These are phyloP conservation scores for Hippocampus abdominalis DNA, from an alignment of 2,113 vertebrate genomes.

Conservation along the genomic window DNA sequence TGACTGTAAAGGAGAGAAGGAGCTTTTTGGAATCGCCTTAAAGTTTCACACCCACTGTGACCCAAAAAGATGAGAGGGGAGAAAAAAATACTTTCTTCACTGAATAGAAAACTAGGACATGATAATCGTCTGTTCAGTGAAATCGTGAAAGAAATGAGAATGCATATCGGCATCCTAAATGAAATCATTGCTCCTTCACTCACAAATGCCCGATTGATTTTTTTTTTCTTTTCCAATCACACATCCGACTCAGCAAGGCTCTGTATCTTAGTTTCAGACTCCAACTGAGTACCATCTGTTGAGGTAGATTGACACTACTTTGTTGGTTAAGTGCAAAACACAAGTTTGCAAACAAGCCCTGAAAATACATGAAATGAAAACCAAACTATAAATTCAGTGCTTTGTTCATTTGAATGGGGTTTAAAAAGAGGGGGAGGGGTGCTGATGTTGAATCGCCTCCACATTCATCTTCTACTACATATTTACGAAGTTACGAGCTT, in stretches of 20 bases:
- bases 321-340: conserved; percentile 19
- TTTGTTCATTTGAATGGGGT: conserved; percentile 4
- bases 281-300: conserved; percentile 42
- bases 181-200: background rate
- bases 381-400: background rate
- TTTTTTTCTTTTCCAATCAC: background rate
- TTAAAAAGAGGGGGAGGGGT: too few relatives aligned
- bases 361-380: conserved; percentile 2
- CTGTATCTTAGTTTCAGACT: conserved; percentile 12
- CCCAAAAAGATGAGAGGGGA: conserved; percentile 12
- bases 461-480: background rate
- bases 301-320: background rate
- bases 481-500: too few relatives aligned
- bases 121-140: background rate
- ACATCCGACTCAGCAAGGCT: conserved; percentile 12
- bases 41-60: conserved; percentile 16
- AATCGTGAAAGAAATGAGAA: background rate
- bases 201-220: background rate
- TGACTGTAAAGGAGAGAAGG: conserved; percentile 19
- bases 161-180: background rate
- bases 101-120: conserved; percentile 12
- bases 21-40: conserved; percentile 24
- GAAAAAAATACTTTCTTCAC: conserved; percentile 8
- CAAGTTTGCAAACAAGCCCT: background rate
- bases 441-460: background rate